phyloP scores from a whole-genome alignment of 2,888 invertebrate species.

The Aphodius granarius region DNA sequence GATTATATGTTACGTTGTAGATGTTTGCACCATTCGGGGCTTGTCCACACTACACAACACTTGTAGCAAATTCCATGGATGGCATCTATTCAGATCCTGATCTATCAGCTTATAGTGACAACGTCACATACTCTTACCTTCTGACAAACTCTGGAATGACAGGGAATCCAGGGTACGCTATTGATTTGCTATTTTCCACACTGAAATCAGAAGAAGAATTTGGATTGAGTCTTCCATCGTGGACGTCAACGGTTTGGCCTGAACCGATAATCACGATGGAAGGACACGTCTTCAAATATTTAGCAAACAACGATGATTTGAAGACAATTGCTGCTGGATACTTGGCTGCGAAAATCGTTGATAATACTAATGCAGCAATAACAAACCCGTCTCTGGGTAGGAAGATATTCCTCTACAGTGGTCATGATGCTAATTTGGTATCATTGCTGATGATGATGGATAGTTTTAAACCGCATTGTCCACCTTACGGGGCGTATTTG shows the following conservation, averaged over 20 bases:
- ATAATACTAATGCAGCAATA: background rate
- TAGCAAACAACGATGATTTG: constrained; percentile 1
- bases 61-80: background rate
- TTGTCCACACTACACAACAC: background rate
- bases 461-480: background rate
- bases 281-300: constrained; percentile 3
- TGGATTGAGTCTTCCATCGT: background rate
- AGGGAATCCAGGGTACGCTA: background rate
- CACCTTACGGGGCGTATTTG: background rate
- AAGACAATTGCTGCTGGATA: constrained; percentile 5
- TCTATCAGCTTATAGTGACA: background rate
- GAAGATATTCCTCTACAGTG: background rate
- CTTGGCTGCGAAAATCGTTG: background rate
- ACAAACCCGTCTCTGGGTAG: background rate
- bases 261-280: constrained; percentile 3
- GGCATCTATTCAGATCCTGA: background rate
- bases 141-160: background rate
- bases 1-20: background rate
- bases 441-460: constrained; percentile 5
- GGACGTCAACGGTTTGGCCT: constrained; percentile 1
- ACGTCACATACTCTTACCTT: background rate
- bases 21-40: background rate
- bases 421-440: constrained; percentile 3
- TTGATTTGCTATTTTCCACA: constrained; percentile 1
- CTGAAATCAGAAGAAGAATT: constrained; percentile 1